Base-by-base conservation (phyloP, 1,140 invertebrate species). In the Halictus rubicundus region DNA sequence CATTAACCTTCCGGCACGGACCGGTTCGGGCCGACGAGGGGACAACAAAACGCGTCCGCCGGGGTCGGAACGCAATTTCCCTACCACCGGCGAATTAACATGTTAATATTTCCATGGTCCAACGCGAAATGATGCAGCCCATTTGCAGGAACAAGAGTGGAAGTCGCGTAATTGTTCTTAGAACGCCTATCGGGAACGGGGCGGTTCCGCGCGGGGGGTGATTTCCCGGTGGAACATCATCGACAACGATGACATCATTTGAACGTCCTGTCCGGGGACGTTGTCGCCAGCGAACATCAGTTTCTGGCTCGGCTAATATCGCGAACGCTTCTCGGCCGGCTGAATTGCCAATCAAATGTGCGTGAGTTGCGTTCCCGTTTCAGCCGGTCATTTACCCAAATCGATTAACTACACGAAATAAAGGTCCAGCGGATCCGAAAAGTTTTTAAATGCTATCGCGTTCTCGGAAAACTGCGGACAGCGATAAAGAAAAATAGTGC, bases 171-270 rank as follows among this genome's bases (percentile, higher is more conserved):
- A 37, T 52, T 39, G 60, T 64, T 19, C 42, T 65, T 37, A 12
- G 25, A 14, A 42, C 63, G 14, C 1, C 8, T 37, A 64, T 64
- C 14, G 42, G 16, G 16, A 64, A 64, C 21, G 23, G 10, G 19
- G 25, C 7, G 10, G 10, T 2, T 16, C 3, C 8, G 6, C 12
- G 1, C 32, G 14, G n/a, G 0, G 39, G 74, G 37, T 42, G 52
- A 4, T 12, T 64, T 42, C 7, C 21, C 32, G 16, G 37, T 60
- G 39, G 81, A 81, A 77, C 70, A 71, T 82, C 23, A 66, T 54
- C 57, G 74, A 52, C 57, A 71, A 27, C 23, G 37, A 32, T 32
- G 1, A 3, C 32, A 32, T 32, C 32, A 5, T 32, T n/a, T n/a
- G 76, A 68, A 19, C 78, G 57, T 57, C 54, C 57, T 39, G 27